phyloP scores from a whole-genome alignment of 1,140 invertebrate species.

The Drosophila parabipectinata region DNA sequence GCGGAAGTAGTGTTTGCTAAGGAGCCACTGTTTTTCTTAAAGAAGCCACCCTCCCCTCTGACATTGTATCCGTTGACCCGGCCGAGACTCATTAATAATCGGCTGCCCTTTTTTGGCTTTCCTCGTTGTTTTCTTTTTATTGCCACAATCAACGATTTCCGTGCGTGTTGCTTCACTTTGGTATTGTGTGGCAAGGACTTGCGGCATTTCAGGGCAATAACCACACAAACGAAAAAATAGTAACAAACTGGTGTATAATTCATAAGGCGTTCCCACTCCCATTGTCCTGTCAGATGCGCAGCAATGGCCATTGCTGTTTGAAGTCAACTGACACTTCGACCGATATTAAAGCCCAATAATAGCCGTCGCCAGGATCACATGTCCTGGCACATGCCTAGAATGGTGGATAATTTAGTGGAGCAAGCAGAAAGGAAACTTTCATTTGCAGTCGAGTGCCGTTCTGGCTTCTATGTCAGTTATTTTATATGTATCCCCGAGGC shows the following conservation, averaged over 20 bases:
- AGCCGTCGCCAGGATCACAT: conserved; percentile 9
- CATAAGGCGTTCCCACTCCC: conserved; percentile 54
- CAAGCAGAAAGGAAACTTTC: conserved; percentile 28
- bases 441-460: conserved; percentile 38
- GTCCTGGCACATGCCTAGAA: conserved; percentile 22
- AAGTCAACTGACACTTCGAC: conserved; percentile 23
- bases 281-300: conserved; percentile 20
- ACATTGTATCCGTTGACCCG: conserved; percentile 22
- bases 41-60: not conserved
- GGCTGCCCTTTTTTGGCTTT: conserved; percentile 37
- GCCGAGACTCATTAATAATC: conserved; percentile 18
- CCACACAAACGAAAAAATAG: conserved; percentile 20
- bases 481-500: conserved; percentile 60
- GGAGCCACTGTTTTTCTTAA: not conserved
- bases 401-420: conserved; percentile 42
- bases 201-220: conserved; percentile 30
- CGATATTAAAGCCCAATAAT: conserved; percentile 70
- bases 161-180: conserved; percentile 56
- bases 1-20: conserved; percentile 18
- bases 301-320: conserved; percentile 6
- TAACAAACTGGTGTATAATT: conserved; percentile 65
- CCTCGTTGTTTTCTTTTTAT: conserved; percentile 26
- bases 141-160: conserved; percentile 56
- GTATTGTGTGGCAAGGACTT: conserved; percentile 18
- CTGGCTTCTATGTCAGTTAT: conserved; percentile 35